Base-by-base conservation (phyloP, 2,113 vertebrate species). In the Synchiropus splendidus region DNA sequence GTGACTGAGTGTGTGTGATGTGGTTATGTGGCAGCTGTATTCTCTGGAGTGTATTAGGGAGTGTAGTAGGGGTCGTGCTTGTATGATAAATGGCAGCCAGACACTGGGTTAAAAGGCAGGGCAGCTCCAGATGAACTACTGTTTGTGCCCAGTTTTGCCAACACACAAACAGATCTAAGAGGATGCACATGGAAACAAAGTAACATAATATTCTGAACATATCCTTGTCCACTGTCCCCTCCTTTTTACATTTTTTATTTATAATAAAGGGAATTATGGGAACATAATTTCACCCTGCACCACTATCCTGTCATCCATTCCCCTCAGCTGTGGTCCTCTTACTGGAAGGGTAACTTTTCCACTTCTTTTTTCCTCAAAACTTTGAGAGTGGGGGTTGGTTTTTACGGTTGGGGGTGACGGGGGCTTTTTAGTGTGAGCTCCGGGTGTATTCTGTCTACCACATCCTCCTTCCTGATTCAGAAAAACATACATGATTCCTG, bases 401-500 rank as follows among this genome's bases (percentile, higher is more conserved):
- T 54, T 51, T 61, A 56, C 42, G 69, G 51, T 70, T 70, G 62
- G 61, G 74, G 72, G 67, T 72, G 62, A 58, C 45, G 51, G 69
- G 68, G 54, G 61, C 69, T 46, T 65, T 55, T 43, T 54, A 35
- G 60, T 51, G 63, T 54, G 56, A 63, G 53, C 61, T 60, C 43
- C 72, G 62, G 74, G 61, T 74, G 72, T 73, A 67, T 77, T 66
- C 74, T 72, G 37, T 73, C 60, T 59, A 80, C 75, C 77, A 82
- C 80, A 81, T 82, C 83, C 82, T 81, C 72, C 61, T 66, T 71
- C 68, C 70, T 79, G 65, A 71, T 70, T 64, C 72, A 79, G 70
- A 72, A 82, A 84, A 83, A 82, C 75, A 77, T 67, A 61, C 60
- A 64, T 16, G 51, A 75, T 74, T 80, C 77, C 79, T 80, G 75